Evolutionary conservation across 1,140 invertebrate species (phyloP), one percentile per base, ranked within the genome.

Genomic region (Metaphire vulgaris): DNA sequence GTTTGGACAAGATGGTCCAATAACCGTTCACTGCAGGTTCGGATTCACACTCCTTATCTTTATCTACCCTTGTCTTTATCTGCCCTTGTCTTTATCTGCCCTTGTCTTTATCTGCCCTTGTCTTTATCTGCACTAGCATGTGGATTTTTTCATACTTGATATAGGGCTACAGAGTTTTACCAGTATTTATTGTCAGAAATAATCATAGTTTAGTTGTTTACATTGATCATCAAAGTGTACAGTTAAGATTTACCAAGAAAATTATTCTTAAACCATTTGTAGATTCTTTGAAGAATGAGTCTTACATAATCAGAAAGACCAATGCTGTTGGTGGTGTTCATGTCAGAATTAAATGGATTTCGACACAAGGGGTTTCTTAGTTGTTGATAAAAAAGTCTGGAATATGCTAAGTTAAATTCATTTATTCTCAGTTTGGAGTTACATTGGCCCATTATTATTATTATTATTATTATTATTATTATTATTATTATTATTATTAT

Each of bases 1-100:
- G 86, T 99, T 99, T 87, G 98, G 98, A 28, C 95, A 98, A 84
- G 96, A 98, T 84, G 97, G 98, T 21, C 98, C 98, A 26, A 99
- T 99, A 78, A 97, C 96, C 34, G 97, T 99, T 16, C 98, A 99
- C 86, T 99, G 97, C 90, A 95, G 92, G 91, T 93, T 83, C 82
- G 83, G n/a, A n/a, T n/a, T n/a, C n/a, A n/a, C n/a, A n/a, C n/a
- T n/a, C n/a, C n/a, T n/a, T 78, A 77, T 76, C n/a, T n/a, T n/a
- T n/a, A n/a, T n/a, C n/a, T n/a, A n/a, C n/a, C n/a, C n/a, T n/a
- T n/a, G n/a, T n/a, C n/a, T n/a, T n/a, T n/a, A n/a, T n/a, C n/a
- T n/a, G n/a, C n/a, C n/a, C n/a, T n/a, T n/a, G n/a, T n/a, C n/a
- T n/a, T n/a, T n/a, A n/a, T n/a, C n/a, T n/a, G n/a, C n/a, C n/a